These are phyloP conservation scores for Onychomys torridus DNA, from an alignment of 2,797 vertebrate genomes.

Conservation along the genomic window DNA sequence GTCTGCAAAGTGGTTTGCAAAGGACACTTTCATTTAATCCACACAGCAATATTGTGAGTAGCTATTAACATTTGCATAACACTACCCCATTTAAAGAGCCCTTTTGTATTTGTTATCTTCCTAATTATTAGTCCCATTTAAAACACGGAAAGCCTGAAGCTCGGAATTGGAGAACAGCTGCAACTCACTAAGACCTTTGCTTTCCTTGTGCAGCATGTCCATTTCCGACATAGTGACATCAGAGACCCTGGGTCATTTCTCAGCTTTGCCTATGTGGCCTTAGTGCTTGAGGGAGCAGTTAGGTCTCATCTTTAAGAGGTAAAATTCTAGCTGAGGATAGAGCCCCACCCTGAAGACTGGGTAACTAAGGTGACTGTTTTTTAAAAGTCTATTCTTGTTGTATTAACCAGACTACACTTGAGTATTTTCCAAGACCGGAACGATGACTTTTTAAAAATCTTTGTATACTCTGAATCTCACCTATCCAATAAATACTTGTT, in stretches of 20 bases:
- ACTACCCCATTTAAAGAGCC: neutral
- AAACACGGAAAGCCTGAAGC: neutral
- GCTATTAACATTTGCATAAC: conserved; percentile 2
- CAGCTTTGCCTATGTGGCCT: neutral
- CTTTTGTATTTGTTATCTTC: conserved; percentile 27
- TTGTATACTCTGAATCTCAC: neutral
- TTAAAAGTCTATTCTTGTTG: neutral
- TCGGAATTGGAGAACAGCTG: neutral
- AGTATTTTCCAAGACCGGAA: neutral
- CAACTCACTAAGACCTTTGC: neutral
- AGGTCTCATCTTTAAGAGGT: neutral
- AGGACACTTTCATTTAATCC: neutral
- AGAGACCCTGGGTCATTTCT: neutral
- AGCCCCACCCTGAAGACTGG: neutral
- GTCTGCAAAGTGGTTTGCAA: neutral
- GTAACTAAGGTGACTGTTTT: neutral
- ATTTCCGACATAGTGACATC: neutral
- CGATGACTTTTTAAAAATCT: no score
- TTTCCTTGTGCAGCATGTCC: neutral
- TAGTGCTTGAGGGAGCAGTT: neutral
- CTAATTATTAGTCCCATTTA: conserved; percentile 1
- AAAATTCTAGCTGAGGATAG: conserved; percentile 1
- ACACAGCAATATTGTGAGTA: neutral
- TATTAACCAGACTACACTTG: neutral
- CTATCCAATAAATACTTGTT: neutral